phyloP scores from a whole-genome alignment of 2,113 vertebrate species.

The Saguinus midas region DNA sequence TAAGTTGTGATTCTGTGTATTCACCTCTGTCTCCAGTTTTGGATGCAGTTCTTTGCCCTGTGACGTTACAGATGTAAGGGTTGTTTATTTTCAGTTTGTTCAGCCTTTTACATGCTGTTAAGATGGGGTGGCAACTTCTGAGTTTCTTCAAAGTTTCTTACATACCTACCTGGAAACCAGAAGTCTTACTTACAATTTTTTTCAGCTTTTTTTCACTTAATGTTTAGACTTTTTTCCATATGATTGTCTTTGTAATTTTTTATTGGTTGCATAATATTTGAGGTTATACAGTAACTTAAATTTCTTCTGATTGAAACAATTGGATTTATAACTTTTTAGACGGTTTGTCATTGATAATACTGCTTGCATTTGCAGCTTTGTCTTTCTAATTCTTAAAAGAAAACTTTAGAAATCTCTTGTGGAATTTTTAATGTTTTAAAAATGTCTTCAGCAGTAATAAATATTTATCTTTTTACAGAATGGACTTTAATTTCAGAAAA shows the following conservation, averaged over 20 bases:
- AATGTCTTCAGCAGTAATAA: not conserved
- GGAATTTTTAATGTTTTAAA: not conserved
- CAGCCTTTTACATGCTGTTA: not conserved
- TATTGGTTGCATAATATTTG: not conserved
- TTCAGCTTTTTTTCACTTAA: not conserved
- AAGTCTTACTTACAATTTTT: not conserved
- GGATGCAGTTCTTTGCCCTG: not conserved
- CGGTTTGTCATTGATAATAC: not conserved
- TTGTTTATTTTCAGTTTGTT: conserved; percentile 18
- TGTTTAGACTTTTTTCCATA: not conserved
- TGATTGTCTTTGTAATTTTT: not conserved
- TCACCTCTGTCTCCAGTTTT: not conserved
- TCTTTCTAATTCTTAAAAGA: not conserved
- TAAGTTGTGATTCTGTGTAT: not conserved
- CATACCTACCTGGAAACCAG: not conserved
- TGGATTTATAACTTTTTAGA: not conserved
- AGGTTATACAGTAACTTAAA: not conserved
- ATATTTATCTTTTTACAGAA: not conserved
- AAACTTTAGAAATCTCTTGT: not conserved
- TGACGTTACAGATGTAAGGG: not conserved
- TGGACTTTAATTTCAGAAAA: not conserved
- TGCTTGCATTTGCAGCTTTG: not conserved
- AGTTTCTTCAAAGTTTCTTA: not conserved
- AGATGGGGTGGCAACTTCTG: not conserved
- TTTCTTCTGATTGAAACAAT: not conserved